Evolutionary conservation across 2,113 vertebrate species (phyloP).

Genomic region (Ailuropoda melanoleuca): DNA sequence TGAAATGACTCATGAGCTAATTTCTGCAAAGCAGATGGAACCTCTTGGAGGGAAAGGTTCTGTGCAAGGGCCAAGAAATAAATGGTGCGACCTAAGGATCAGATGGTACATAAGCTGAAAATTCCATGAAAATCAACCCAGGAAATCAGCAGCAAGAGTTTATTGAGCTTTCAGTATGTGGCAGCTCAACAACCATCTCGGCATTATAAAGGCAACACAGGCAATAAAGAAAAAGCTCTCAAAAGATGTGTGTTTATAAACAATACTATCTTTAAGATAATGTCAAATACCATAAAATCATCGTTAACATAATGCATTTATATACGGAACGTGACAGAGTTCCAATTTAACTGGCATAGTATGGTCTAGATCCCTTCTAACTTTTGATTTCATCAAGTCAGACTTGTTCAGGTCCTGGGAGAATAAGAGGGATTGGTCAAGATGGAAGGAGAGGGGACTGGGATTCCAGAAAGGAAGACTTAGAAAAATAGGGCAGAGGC

Average conservation of each 20-base stretch:
- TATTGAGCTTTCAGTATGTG: not conserved
- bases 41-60: not conserved
- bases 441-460: rapidly evolving
- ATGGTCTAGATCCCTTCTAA: not conserved
- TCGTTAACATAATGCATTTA: not conserved
- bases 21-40: constrained; percentile 46
- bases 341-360: not conserved
- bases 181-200: not conserved
- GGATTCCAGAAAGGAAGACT: not conserved
- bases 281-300: not conserved
- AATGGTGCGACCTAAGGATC: not conserved
- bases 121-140: not conserved
- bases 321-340: not conserved
- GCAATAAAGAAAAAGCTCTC: not conserved
- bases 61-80: constrained; percentile 30
- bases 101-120: not conserved
- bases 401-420: not conserved
- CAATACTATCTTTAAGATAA: not conserved
- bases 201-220: not conserved
- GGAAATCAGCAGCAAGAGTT: not conserved
- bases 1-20: constrained; percentile 43
- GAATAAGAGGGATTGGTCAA: not conserved
- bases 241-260: not conserved
- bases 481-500: not conserved
- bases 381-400: not conserved